Base-by-base conservation (phyloP, 1,140 invertebrate species). In the Eulimnadia texana region DNA sequence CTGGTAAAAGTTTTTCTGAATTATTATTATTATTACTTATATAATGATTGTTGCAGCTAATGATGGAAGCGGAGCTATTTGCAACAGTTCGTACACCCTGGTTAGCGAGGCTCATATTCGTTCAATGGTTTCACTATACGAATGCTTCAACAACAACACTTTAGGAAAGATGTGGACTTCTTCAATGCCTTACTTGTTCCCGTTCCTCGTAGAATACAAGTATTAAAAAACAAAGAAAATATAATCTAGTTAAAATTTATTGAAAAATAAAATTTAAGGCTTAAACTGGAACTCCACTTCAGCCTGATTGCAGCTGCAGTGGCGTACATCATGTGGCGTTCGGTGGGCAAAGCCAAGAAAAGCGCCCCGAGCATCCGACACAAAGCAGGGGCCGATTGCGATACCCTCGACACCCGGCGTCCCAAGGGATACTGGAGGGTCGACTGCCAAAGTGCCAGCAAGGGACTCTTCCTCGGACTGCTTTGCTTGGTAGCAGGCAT, bases 191-290 rank as follows among this genome's bases (percentile, higher is more conserved):
- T 81, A 80, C 66, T 70, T 82, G 1, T 80, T 79, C 66, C 80
- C 80, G 0, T 82, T 82, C 67, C 79, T 81, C 27, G 76, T 82
- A 2, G 78, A 81, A 67, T 81, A 81, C 69, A 80, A 78, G 78
- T 78, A 70, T 61, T 28, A 57, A 29, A 9, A 22, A 1, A 19
- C 51, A 11, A 52, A n/a, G 20, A 20, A 24, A 20, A 13, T 52
- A n/a, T n/a, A n/a, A n/a, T n/a, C 13, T 52, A n/a, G n/a, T n/a
- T n/a, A n/a, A n/a, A n/a, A n/a, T n/a, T n/a, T n/a, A n/a, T n/a
- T n/a, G n/a, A n/a, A n/a, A n/a, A n/a, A n/a, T n/a, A n/a, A n/a
- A n/a, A n/a, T 42, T 42, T 24, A 52, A 65, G 54, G 47, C 53
- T 66, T 28, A 56, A 58, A 50, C 58, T 62, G 20, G 57, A 60